Percentiles rank a stretch among this genome's conserved stretches.
Evolutionary conservation across 2,113 vertebrate genomes (phyloP).

Genomic region (Nothocercus nigrocapillus): DNA sequence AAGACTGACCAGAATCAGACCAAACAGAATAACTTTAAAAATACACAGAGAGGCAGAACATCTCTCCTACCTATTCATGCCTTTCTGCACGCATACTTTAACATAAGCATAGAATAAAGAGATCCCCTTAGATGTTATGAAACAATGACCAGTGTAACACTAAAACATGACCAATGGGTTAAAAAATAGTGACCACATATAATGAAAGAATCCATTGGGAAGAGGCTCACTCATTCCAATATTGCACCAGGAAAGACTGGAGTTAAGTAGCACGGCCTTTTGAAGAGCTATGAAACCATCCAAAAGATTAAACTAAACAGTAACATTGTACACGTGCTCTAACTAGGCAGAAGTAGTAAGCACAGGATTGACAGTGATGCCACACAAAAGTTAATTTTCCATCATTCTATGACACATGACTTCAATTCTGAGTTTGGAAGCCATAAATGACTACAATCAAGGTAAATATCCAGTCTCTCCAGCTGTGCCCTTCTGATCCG

Average conservation of each 20-base stretch:
- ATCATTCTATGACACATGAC: fast-evolving
- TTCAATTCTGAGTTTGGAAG: background rate
- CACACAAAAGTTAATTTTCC: background rate
- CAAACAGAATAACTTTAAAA: background rate
- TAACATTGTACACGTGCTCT: fast-evolving
- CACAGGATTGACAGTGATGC: fast-evolving
- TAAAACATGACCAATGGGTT: background rate
- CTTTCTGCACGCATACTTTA: background rate
- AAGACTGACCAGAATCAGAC: background rate
- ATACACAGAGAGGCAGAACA: fast-evolving
- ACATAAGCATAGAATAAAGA: background rate
- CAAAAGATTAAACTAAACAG: fast-evolving
- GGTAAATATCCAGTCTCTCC: fast-evolving
- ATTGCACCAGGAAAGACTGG: fast-evolving
- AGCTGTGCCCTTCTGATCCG: fast-evolving
- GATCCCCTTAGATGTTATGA: background rate
- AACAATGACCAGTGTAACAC: background rate
- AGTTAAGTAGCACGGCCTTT: background rate
- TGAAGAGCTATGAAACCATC: fast-evolving
- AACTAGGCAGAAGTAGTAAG: background rate
- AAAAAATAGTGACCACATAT: fast-evolving
- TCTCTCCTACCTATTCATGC: background rate
- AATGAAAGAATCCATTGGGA: fast-evolving
- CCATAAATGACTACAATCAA: fast-evolving
- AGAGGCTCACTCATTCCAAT: background rate